These are phyloP conservation scores for Galemys pyrenaicus DNA, from an alignment of 2,113 vertebrate species.

Conservation along the genomic window DNA sequence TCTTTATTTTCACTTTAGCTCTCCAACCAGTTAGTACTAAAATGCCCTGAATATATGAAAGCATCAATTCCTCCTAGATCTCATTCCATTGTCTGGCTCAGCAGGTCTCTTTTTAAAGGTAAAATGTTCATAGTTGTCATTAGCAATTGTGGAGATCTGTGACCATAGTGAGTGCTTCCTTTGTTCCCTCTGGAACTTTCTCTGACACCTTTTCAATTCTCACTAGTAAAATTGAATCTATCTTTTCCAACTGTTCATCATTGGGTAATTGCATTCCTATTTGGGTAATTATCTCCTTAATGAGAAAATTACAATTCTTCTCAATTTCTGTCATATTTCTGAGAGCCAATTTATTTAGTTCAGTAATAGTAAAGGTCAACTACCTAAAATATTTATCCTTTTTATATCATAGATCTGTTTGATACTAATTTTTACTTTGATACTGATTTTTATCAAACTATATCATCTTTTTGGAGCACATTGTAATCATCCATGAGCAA, in stretches of 20 bases:
- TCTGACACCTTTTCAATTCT: conserved; percentile 76
- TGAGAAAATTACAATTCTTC: conserved; percentile 73
- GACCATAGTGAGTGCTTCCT: conserved; percentile 57
- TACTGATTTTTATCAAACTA: not conserved
- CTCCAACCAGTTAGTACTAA: conserved; percentile 41
- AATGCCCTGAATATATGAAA: conserved; percentile 62
- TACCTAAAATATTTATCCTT: conserved; percentile 65
- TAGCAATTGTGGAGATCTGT: conserved; percentile 74
- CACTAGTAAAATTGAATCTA: conserved; percentile 74
- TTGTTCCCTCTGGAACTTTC: conserved; percentile 72
- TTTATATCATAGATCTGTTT: conserved; percentile 13
- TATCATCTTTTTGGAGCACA: not conserved
- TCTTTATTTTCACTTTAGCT: conserved; percentile 39
- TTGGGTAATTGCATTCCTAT: conserved; percentile 75
- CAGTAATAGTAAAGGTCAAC: conserved; percentile 62
- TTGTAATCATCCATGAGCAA: not conserved
- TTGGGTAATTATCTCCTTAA: conserved; percentile 78
- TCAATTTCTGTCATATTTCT: conserved; percentile 64
- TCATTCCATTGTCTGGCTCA: conserved; percentile 59
- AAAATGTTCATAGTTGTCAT: conserved; percentile 71
- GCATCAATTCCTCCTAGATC: conserved; percentile 40
- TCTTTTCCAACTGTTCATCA: conserved; percentile 67
- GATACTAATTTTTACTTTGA: not conserved
- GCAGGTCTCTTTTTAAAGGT: conserved; percentile 63
- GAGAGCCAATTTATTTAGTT: conserved; percentile 66